These are phyloP conservation scores for cattle (Bos taurus) DNA, from an alignment of 2,113 vertebrate species.

Conservation along the genomic window DNA sequence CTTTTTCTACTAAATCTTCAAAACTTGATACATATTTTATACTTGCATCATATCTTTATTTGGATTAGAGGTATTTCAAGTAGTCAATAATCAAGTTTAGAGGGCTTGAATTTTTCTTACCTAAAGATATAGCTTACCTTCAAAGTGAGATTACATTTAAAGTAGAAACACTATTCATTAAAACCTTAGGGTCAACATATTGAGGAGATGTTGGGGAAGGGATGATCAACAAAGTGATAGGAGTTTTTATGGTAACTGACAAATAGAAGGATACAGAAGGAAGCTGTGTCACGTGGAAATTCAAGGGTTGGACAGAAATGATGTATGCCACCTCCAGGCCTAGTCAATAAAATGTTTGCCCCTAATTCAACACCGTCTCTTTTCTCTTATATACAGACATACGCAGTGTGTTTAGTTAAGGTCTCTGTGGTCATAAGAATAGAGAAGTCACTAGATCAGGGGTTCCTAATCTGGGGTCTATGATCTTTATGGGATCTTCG, in stretches of 20 bases:
- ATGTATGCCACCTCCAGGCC: not conserved
- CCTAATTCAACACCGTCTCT: not conserved
- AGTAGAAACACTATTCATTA: not conserved
- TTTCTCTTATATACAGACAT: not conserved
- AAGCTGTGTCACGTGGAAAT: not conserved
- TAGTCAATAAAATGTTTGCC: not conserved
- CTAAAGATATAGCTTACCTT: not conserved
- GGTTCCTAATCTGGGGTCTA: not conserved
- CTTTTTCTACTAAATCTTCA: not conserved
- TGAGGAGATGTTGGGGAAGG: not conserved
- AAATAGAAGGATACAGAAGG: not conserved
- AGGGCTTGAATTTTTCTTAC: not conserved
- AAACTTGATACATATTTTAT: not conserved
- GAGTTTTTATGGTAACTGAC: not conserved
- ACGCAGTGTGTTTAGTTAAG: not conserved
- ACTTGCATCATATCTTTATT: not conserved
- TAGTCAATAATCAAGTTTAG: not conserved
- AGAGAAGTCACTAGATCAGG: not conserved
- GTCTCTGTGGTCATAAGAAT: not conserved
- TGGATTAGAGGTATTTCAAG: not conserved
- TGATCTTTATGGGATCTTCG: not conserved
- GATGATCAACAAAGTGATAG: not conserved
- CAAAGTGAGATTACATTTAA: not conserved
- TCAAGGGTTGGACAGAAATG: not conserved
- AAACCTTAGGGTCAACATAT: not conserved